phyloP scores from a whole-genome alignment of 2,113 vertebrate species.

The Sorex araneus region DNA sequence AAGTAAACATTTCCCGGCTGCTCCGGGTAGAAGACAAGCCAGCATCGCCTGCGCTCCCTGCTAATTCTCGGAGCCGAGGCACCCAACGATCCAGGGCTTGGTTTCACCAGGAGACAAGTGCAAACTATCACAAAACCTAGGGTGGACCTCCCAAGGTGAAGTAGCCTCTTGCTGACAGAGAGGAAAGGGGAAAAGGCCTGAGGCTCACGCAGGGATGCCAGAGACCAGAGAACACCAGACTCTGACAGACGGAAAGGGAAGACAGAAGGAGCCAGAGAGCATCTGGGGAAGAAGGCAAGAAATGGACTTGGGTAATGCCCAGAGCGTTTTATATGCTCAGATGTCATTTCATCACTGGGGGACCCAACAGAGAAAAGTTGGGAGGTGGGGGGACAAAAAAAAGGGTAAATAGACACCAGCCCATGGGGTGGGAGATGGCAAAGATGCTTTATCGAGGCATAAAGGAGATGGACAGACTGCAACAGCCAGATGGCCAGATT shows the following conservation, averaged over 20 bases:
- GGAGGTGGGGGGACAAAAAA: background rate
- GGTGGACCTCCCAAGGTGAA: background rate
- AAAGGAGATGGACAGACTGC: no score
- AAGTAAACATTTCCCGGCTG: slow-evolving; percentile 35
- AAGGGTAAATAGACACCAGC: background rate
- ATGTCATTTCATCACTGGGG: slow-evolving; percentile 31
- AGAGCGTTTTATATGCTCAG: background rate
- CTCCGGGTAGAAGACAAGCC: background rate
- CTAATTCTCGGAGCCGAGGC: background rate
- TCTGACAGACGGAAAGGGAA: no score
- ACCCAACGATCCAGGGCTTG: background rate
- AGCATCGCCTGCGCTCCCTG: background rate
- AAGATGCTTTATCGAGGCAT: no score
- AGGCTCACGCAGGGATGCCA: no score
- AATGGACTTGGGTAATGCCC: background rate
- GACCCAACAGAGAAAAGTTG: background rate
- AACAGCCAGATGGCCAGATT: no score
- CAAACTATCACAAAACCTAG: background rate
- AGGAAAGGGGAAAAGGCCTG: no score
- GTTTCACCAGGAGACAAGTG: background rate
- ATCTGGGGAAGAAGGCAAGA: background rate
- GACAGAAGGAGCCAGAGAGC: background rate
- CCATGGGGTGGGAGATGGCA: no score
- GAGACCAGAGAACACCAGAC: no score
- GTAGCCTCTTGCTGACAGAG: background rate